Base-by-base conservation (phyloP, 2,113 vertebrate genomes). In the Rostratula benghalensis region DNA sequence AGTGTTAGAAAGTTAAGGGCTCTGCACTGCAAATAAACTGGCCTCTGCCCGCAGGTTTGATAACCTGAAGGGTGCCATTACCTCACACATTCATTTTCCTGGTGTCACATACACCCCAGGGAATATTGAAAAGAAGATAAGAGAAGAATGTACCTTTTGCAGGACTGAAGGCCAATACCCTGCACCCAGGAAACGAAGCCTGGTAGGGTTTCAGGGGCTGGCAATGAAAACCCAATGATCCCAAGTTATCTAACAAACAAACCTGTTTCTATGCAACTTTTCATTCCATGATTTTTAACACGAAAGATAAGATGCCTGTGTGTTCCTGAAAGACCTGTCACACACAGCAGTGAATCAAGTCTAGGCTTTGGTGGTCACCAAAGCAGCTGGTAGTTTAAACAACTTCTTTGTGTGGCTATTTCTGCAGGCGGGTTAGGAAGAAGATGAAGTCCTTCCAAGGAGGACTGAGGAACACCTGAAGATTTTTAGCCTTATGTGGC, bases 41-140 rank as follows among this genome's bases (percentile, higher is more conserved):
- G 59, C 54, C 71, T 75, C 68, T 1, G 12, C 89, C 89, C 86
- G 57, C 73, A 70, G 56, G 43, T 65, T 71, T 89, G 90, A 95
- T 90, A 95, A 93, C 27, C 60, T 78, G 30, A 77, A 81, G 9
- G 33, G 69, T 70, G 82, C 73, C 73, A 78, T 83, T 92, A 77
- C 53, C 80, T 78, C 83, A 86, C 88, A 89, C 83, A 81, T 93
- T 89, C 60, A 73, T 96, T 57, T 79, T 79, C 46, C 67, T 69
- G 65, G 39, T 92, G 86, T 78, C 93, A 90, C 56, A 37, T 7
- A 65, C 30, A 14, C 82, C 0, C 1, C 1, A 3, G 43, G 46
- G 43, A 92, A 63, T 64, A 81, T 4, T 56, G 86, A 51, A 63
- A 84, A 83, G 51, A 43, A 86, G 94, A 93, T 95, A 96, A 96